Conservation (phyloP, 2,888 invertebrate genomes). For the Lordiphosa andalusiaca region DNA sequence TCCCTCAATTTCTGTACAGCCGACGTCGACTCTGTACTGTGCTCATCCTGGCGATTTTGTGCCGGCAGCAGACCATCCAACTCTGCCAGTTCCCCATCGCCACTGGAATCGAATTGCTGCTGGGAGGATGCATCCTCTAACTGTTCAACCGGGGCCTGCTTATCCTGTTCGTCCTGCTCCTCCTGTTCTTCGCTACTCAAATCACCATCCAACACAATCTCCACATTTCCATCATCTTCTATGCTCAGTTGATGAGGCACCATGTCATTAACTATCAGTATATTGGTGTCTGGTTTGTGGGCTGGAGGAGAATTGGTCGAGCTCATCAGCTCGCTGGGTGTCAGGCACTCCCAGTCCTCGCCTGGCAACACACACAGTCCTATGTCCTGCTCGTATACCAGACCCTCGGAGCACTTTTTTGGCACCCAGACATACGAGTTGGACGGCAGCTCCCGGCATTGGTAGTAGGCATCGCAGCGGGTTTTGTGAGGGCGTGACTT, state of each 20-base stretch:
- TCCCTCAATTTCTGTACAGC: conserved; percentile 26
- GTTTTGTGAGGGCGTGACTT: conserved; percentile 77
- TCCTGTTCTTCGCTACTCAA: conserved; percentile 63
- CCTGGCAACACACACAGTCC: conserved; percentile 79
- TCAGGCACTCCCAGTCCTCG: conserved; percentile 80
- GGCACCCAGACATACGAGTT: conserved; percentile 79
- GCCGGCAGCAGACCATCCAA: conserved; percentile 52
- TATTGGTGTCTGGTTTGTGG: conserved; percentile 42
- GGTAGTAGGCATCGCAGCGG: conserved; percentile 79
- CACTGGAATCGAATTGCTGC: conserved; percentile 69
- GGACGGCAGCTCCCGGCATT: conserved; percentile 73
- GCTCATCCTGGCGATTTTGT: conserved; percentile 58
- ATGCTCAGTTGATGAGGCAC: not conserved
- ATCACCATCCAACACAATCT: conserved; percentile 50
- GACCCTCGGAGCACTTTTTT: conserved; percentile 76
- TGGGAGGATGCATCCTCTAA: conserved; percentile 38
- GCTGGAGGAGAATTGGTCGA: conserved; percentile 9
- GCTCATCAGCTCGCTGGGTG: conserved; percentile 50
- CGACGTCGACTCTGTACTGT: conserved; percentile 6
- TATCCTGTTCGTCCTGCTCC: conserved; percentile 20
- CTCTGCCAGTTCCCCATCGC: conserved; percentile 75
- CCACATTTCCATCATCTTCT: conserved; percentile 60
- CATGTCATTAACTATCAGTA: conserved; percentile 58
- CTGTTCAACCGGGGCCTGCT: conserved; percentile 1
- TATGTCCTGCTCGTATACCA: conserved; percentile 78